Evolutionary conservation across 2,797 vertebrate species (phyloP).

Genomic region (Scyliorhinus canicula): DNA sequence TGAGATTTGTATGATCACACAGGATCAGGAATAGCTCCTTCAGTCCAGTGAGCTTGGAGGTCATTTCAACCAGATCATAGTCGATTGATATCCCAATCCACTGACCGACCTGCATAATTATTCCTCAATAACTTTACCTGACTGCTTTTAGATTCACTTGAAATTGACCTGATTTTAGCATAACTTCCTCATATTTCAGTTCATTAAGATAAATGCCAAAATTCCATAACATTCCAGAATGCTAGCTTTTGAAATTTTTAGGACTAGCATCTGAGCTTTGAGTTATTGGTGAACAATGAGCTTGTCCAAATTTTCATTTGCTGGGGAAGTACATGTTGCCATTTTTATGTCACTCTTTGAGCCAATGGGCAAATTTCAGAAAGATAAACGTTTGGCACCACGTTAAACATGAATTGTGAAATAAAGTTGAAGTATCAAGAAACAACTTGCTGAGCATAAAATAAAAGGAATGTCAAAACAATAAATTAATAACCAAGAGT

Average conservation of each 20-base stretch:
- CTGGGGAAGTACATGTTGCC: too few relatives aligned
- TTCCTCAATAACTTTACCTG: neutral
- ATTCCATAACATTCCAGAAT: too few relatives aligned
- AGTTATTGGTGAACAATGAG: neutral
- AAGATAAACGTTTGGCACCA: too few relatives aligned
- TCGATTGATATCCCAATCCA: neutral
- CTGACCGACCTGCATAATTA: neutral
- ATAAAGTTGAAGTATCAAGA: too few relatives aligned
- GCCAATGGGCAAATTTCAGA: too few relatives aligned
- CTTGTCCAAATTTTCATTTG: too few relatives aligned
- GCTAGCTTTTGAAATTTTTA: neutral
- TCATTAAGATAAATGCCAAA: too few relatives aligned
- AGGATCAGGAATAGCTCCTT: neutral
- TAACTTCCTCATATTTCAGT: neutral
- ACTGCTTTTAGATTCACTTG: neutral
- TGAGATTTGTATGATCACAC: neutral
- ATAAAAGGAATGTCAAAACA: too few relatives aligned
- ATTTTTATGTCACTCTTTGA: too few relatives aligned
- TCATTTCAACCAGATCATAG: neutral
- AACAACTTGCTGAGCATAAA: too few relatives aligned
- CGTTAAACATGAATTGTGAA: too few relatives aligned
- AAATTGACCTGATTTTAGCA: neutral
- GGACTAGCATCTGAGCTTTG: neutral
- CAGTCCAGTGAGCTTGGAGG: neutral
- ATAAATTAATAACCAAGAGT: too few relatives aligned